Conservation (phyloP, 2,113 vertebrate genomes). For the Xiphophorus hellerii region DNA sequence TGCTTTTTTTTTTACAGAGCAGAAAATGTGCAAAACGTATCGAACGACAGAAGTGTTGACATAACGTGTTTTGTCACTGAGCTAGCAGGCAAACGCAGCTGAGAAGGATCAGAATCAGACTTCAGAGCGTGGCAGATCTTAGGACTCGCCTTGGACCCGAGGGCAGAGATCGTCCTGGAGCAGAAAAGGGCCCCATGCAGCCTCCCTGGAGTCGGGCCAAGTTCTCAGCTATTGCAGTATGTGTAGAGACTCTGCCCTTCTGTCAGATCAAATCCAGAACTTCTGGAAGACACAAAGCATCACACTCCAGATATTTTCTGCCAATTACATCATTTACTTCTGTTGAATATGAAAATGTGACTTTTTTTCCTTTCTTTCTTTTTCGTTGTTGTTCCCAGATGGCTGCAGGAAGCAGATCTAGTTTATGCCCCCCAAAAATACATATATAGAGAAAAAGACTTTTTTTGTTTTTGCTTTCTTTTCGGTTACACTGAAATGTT, state of each 20-base stretch:
- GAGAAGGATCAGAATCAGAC: conserved; percentile 22
- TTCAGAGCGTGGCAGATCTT: conserved; percentile 25
- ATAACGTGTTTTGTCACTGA: conserved; percentile 12
- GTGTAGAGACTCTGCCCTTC: conserved; percentile 33
- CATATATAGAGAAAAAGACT: conserved; percentile 16
- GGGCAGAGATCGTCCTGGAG: conserved; percentile 37
- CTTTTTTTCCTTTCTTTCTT: conserved; percentile 37
- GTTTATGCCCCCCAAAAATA: conserved; percentile 15
- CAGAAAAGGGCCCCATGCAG: conserved; percentile 21
- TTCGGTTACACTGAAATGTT: not conserved
- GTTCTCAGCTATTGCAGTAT: conserved; percentile 64
- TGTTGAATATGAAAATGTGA: conserved; percentile 50
- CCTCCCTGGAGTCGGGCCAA: conserved; percentile 24
- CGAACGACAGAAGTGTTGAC: conserved; percentile 20
- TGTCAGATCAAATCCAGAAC: conserved; percentile 44
- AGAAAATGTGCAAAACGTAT: not conserved
- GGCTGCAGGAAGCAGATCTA: conserved; percentile 50
- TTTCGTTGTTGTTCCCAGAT: conserved; percentile 51
- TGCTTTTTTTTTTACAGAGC: conserved; percentile 4
- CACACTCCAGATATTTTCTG: conserved; percentile 63
- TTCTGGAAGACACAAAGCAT: conserved; percentile 43
- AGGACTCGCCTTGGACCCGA: conserved; percentile 34
- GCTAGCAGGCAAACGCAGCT: conserved; percentile 20
- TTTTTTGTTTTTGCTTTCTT: not conserved
- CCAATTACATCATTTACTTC: conserved; percentile 72